Evolutionary conservation across 2,888 invertebrate genomes (phyloP), one percentile per base, ranked within the genome.

Genomic region (Ceratothoa steindachneri): DNA sequence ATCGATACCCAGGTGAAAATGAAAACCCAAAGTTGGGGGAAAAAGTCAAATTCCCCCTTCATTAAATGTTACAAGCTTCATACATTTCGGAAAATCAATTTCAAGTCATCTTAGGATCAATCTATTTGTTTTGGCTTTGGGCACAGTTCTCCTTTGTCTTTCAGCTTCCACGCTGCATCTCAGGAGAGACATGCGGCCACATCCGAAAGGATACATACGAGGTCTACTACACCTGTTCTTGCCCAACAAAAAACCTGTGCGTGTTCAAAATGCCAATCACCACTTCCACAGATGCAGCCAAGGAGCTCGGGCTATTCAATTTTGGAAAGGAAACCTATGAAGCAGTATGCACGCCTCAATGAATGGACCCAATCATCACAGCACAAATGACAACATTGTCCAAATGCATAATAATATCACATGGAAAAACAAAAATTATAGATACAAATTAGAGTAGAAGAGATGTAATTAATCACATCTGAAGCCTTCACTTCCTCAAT

Each of bases 191-290:
- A 81, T 90, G 90, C 81, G 90, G 90, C 0, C 85, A 88, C 75
- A 87, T 89, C 7, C 85, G 87, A 81, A 83, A 85, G n/a, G 88
- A 89, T 80, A 82, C 87, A 7, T 87, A 86, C 75, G 87, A 89
- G 5, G 84, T 88, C 15, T 89, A 89, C 82, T 89, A 89, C 81
- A 87, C 86, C 5, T 90, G 90, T 78, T 84, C 87, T 28, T 90
- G 90, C 80, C 90, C 89, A 0, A 82, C 83, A 74, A 86, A 86
- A 9, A 87, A 89, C 81, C 85, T 75, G 52, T 78, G 78, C 31
- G 29, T 75, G 3, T 76, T 76, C 73, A 28, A 29, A 7, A 69
- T 68, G 29, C 75, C 77, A 2, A 70, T 53, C 30, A 30, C 28
- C 12, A 19, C 60, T 19, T 28, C 55, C 22, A 60, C 60, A 22